These are phyloP conservation scores for Allophyes oxyacanthae DNA, from an alignment of 2,888 invertebrate species.

Conservation along the genomic window DNA sequence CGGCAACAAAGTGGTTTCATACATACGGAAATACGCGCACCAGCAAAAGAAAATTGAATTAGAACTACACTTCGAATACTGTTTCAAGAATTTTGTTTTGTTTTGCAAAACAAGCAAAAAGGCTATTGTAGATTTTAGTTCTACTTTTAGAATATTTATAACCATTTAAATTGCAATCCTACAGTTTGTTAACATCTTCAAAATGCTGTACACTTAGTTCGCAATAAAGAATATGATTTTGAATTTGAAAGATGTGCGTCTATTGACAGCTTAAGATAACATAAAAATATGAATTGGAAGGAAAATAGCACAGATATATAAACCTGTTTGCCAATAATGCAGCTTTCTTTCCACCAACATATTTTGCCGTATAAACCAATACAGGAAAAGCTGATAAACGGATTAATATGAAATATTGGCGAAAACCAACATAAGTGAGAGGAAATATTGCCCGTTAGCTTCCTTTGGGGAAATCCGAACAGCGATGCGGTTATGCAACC, in stretches of 20 bases:
- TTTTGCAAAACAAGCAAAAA: slow-evolving; percentile 1
- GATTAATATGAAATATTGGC: slow-evolving; percentile 73
- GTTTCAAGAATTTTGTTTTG: slow-evolving; percentile 28
- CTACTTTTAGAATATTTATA: too few relatives aligned
- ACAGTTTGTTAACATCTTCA: too few relatives aligned
- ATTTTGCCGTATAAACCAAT: slow-evolving; percentile 52
- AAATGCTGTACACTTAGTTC: too few relatives aligned
- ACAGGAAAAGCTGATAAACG: slow-evolving; percentile 65
- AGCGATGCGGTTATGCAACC: slow-evolving; percentile 48
- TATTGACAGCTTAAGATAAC: too few relatives aligned
- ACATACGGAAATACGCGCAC: slow-evolving; percentile 47
- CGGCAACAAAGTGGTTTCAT: slow-evolving; percentile 76
- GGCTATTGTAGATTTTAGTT: too few relatives aligned
- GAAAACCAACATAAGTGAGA: slow-evolving; percentile 63
- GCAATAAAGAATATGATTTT: too few relatives aligned
- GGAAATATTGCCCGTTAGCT: slow-evolving; percentile 60
- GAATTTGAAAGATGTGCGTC: too few relatives aligned
- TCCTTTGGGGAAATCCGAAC: slow-evolving; percentile 54
- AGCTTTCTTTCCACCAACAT: slow-evolving; percentile 30
- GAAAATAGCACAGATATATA: not conserved
- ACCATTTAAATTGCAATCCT: too few relatives aligned
- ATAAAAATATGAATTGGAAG: not conserved
- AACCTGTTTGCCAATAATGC: slow-evolving; percentile 25
- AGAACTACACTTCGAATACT: slow-evolving; percentile 28
- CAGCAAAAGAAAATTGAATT: slow-evolving; percentile 52